Evolutionary conservation across 2,888 invertebrate species (phyloP).

Genomic region (Rhagium mordax): DNA sequence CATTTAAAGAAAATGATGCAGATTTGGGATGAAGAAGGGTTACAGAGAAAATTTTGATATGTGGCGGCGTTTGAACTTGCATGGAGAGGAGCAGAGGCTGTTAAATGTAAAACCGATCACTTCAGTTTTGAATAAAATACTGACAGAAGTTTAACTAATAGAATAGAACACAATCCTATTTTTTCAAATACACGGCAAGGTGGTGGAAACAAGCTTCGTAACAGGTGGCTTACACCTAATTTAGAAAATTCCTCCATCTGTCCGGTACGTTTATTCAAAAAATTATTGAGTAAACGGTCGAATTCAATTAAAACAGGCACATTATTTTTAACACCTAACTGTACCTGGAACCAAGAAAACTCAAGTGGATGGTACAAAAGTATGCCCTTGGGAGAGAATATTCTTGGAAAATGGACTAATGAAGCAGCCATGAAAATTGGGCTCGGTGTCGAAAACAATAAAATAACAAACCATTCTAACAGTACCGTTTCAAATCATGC

Average conservation of each 20-base stretch:
- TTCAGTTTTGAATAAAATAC: no score
- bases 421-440: neutral
- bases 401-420: neutral
- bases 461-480: neutral
- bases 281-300: no score
- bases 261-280: no score
- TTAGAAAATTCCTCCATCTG: no score
- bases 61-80: conserved; percentile 5
- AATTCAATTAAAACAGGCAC: no score
- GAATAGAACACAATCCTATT: no score
- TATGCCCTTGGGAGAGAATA: neutral
- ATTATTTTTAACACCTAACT: no score
- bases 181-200: no score
- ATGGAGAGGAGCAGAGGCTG: neutral
- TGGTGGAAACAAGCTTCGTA: no score
- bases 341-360: neutral
- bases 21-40: neutral
- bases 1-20: neutral
- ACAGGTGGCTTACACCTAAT: no score
- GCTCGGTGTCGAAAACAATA: neutral
- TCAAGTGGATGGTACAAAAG: neutral
- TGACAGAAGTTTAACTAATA: no score
- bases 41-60: neutral
- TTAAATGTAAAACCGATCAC: no score
- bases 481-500: neutral